phyloP scores from a whole-genome alignment of 2,113 vertebrate species.

The Zapus hudsonius region DNA sequence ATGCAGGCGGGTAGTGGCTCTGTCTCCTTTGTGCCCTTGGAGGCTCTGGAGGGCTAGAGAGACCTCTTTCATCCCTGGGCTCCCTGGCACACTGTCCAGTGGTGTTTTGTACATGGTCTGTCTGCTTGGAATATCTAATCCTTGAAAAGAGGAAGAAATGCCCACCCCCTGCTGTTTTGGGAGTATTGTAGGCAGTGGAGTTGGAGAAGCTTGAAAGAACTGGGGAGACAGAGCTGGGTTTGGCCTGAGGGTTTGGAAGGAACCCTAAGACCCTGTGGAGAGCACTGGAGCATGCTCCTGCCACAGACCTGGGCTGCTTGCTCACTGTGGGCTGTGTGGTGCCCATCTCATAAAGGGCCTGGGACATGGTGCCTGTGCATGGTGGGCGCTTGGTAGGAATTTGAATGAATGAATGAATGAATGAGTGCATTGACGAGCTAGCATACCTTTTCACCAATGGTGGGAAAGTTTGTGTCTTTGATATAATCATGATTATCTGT shows the following conservation, averaged over 20 bases:
- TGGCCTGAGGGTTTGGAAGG: background rate
- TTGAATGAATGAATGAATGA: background rate
- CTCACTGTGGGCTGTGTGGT: background rate
- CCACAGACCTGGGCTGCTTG: background rate
- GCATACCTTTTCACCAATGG: background rate
- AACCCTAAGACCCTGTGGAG: background rate
- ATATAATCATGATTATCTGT: background rate
- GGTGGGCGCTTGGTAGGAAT: background rate
- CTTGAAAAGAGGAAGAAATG: background rate
- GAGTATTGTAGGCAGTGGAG: background rate
- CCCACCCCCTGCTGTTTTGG: too few relatives aligned
- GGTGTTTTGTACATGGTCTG: fast-evolving
- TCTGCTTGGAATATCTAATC: background rate
- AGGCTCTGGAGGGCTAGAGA: background rate
- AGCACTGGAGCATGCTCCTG: background rate
- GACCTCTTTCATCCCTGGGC: background rate
- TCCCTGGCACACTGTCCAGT: background rate
- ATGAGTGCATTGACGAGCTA: background rate
- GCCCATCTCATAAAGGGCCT: background rate
- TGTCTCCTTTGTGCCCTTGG: background rate
- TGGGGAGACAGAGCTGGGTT: background rate
- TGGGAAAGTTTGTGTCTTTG: background rate
- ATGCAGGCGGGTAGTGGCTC: background rate
- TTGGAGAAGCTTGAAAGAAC: background rate
- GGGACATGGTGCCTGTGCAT: too few relatives aligned